These are phyloP conservation scores for Cataglyphis livida DNA, from an alignment of 2,888 invertebrate species.

Conservation along the genomic window DNA sequence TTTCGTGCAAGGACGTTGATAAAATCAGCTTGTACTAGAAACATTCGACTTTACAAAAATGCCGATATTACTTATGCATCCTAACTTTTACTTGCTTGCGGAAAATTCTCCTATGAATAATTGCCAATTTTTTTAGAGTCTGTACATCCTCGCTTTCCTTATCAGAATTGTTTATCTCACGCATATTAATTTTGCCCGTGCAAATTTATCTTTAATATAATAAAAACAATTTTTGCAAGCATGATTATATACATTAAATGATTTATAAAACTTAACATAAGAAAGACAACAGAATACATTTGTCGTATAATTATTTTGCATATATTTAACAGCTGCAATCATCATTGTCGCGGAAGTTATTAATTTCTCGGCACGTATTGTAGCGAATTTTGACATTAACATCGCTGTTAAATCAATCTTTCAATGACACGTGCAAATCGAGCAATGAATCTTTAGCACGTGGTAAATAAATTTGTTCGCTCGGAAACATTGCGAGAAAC, in stretches of 20 bases:
- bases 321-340: conserved; percentile 28
- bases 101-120: neutral
- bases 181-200: neutral
- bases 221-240: neutral
- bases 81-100: neutral
- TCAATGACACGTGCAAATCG: conserved; percentile 32
- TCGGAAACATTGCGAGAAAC: conserved; percentile 9
- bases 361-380: conserved; percentile 46
- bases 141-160: neutral
- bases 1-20: conserved; percentile 64
- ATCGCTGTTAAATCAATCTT: conserved; percentile 21
- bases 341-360: conserved; percentile 40
- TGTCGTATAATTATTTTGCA: neutral
- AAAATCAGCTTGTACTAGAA: conserved; percentile 53
- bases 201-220: neutral
- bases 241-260: neutral
- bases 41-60: conserved; percentile 40
- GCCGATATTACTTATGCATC: conserved; percentile 9
- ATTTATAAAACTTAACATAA: neutral
- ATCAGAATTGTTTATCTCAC: neutral
- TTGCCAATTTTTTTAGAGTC: neutral
- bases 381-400: conserved; percentile 40
- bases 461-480: conserved; percentile 31
- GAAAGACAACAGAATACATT: neutral
- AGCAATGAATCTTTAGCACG: conserved; percentile 3